Base-by-base conservation (phyloP, 2,888 invertebrate genomes). In the Nyleta sp. region DNA sequence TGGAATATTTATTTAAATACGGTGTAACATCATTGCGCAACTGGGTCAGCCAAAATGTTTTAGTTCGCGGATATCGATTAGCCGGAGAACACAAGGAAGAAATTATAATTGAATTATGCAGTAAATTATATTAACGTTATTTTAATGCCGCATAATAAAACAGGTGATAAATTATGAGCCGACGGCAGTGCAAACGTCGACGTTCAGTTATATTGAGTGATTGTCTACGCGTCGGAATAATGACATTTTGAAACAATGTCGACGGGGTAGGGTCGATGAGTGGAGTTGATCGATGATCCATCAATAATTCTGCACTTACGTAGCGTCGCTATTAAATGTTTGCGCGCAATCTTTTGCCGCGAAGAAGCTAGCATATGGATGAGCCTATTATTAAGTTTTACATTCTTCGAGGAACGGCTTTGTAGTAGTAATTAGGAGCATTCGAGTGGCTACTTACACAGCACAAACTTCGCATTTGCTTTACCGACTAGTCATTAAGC, bases 401-500 rank as follows among this genome's bases (percentile, higher is more conserved):
- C 50, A 77, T 77, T 72, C 55, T 62, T 57, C 50, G 35, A 17
- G 11, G 33, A 55, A 50, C 46, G 57, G 60, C 77, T 53, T 57
- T 50, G 67, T 48, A 67, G 59, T 48, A 46, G 46, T 72, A 77
- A 77, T 72, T 77, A 72, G 67, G 55, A 77, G 67, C 77, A 77
- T 77, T 77, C 67, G 77, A 77, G 77, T 67, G 71, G 77, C 77
- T 68, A 78, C 78, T 73, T 73, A 78, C 68, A 68, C 59, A 57
- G 73, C 72, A 73, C 72, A 78, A 78, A 73, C 78, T 78, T 78
- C 48, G 62, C 78, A 68, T 78, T 78, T 72, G 78, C 72, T 72
- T 78, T 73, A 73, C 78, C 68, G 68, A 78, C 67, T 72, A 78
- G 78, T 73, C 78, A 78, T 73, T 78, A 78, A 62, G 78, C 72